Percentiles rank a stretch among this genome's conserved stretches.
These are phyloP conservation scores for Eupsilia transversa DNA, from an alignment of 2,888 invertebrate genomes.

Conservation along the genomic window DNA sequence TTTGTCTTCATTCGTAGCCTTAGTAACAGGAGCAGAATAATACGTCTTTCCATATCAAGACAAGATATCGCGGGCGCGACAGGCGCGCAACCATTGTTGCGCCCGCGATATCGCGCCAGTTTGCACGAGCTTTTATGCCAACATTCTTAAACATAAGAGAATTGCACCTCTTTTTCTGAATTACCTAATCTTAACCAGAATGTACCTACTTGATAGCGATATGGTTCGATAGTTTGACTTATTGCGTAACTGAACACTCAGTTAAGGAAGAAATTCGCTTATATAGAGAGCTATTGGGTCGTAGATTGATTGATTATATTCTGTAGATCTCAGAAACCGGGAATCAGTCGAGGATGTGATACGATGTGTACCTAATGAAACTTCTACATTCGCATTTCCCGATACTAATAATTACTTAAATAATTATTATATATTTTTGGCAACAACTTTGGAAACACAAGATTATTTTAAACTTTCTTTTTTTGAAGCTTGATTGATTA, in stretches of 20 bases:
- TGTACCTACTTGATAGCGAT: background rate
- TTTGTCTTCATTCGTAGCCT: no score
- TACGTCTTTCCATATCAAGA: no score
- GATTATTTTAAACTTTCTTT: background rate
- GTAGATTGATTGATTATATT: background rate
- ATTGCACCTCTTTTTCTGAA: background rate
- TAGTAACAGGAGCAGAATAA: no score
- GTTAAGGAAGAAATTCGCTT: background rate
- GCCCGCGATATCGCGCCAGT: no score
- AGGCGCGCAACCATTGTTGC: no score
- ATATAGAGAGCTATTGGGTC: background rate
- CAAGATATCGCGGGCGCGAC: no score
- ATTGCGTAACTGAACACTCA: background rate
- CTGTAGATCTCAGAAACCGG: background rate
- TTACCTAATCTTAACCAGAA: background rate
- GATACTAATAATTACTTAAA: background rate
- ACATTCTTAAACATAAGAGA: background rate
- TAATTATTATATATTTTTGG: background rate
- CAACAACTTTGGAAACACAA: background rate
- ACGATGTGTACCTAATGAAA: background rate
- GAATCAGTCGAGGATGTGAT: constrained; percentile 2
- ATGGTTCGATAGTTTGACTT: background rate
- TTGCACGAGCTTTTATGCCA: no score
- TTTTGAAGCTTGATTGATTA: background rate
- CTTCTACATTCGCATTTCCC: background rate